These are phyloP conservation scores for Leptopilina drosophilae DNA, from an alignment of 2,888 invertebrate species.

Conservation along the genomic window DNA sequence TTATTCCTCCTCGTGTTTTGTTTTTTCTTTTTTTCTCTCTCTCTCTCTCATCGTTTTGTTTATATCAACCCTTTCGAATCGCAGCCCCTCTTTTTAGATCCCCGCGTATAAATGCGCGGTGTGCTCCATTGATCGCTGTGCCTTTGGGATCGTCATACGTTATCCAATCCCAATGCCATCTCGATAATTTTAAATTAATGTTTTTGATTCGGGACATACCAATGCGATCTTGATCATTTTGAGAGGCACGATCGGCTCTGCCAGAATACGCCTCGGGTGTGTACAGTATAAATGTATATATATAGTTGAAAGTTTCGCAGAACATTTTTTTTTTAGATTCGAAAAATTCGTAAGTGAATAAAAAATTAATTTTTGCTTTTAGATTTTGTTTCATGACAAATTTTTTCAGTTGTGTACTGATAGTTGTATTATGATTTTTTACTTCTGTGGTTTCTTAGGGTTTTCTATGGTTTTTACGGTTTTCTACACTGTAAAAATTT, in stretches of 20 bases:
- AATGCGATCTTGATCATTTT: slow-evolving; percentile 64
- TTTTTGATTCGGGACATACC: slow-evolving; percentile 61
- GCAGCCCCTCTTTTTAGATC: slow-evolving; percentile 52
- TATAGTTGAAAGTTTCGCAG: slow-evolving; percentile 51
- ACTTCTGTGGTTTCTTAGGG: too few relatives aligned
- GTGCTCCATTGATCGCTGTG: slow-evolving; percentile 55
- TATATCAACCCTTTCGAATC: slow-evolving; percentile 59
- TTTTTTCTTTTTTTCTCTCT: slow-evolving; percentile 22
- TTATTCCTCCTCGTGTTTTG: neutral
- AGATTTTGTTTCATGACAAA: too few relatives aligned
- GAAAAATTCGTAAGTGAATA: too few relatives aligned
- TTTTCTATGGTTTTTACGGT: too few relatives aligned
- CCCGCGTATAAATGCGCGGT: slow-evolving; percentile 46
- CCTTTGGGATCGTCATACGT: slow-evolving; percentile 56
- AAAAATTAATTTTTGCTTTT: too few relatives aligned
- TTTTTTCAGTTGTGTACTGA: too few relatives aligned
- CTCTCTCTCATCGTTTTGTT: slow-evolving; percentile 25
- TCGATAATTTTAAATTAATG: slow-evolving; percentile 65
- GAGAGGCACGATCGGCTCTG: slow-evolving; percentile 58
- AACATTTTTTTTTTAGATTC: neutral
- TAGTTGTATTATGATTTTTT: too few relatives aligned
- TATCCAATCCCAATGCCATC: slow-evolving; percentile 60
- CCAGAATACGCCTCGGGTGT: slow-evolving; percentile 51
- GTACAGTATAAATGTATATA: slow-evolving; percentile 17
- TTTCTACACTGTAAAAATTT: too few relatives aligned